Base-by-base conservation (phyloP, 2,888 invertebrate species). In the Caenorhabditis sp. region DNA sequence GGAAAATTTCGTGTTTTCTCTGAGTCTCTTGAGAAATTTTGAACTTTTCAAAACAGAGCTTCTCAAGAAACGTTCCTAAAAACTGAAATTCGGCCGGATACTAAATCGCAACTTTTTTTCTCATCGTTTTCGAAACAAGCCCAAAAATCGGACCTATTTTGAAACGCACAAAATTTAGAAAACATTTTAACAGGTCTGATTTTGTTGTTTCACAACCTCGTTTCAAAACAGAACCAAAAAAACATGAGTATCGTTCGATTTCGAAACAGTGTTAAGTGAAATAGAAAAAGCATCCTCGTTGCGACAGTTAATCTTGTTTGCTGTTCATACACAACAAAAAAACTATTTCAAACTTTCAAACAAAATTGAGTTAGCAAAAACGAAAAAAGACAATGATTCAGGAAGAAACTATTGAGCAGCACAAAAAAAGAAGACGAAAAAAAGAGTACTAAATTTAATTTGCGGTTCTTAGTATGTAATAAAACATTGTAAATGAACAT, bases 241-340 rank as follows among this genome's bases (percentile, higher is more conserved):
- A 31, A 31, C 31, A 31, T 31, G 31, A 31, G 31, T 31, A 31
- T 31, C 10, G 31, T 31, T 31, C 10, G 31, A 43, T 43, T 43
- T 43, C 17, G 43, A 43, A 43, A 43, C 14, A 43, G 17, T 43
- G n/a, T 51, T n/a, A 17, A 50, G 50, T 10, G 31, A 19, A 14
- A 50, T 19, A 51, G n/a, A 51, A 23, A 21, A 51, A 23, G 21
- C 5, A 23, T 19, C 21, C 4, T 51, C 23, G 21, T 51, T 51
- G n/a, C 51, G 21, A 51, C 51, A 51, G 51, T 51, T 51, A 51
- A 51, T 51, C 51, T 51, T 51, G 51, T 51, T 51, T 51, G 51
- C 51, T 23, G 51, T 51, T 21, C 51, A 23, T 43, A 43, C 8
- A 43, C 6, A 31, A 31, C 31, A 31, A 31, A n/a, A 36, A 36